Conservation (phyloP, 2,888 invertebrate genomes). For the Ceraclea dissimilis region DNA sequence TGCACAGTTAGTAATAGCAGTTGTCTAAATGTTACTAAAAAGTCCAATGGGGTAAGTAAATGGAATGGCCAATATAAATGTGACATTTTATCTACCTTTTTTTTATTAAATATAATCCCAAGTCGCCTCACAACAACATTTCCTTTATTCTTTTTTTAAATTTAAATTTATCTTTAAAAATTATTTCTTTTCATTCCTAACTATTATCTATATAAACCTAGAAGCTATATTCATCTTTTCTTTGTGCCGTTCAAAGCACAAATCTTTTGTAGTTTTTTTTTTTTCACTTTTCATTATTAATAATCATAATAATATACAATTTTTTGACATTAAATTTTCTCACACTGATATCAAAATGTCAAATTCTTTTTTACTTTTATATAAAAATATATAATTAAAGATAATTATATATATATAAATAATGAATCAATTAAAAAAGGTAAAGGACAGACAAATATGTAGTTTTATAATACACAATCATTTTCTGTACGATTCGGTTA, state of each 20-base stretch:
- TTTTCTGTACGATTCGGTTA: not conserved
- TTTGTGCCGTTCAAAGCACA: constrained; percentile 4
- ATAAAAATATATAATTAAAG: not conserved
- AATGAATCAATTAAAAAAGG: not conserved
- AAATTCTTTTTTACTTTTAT: not conserved
- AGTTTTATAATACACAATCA: too few species aligned
- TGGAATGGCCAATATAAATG: constrained; percentile 26
- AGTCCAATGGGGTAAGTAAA: too few species aligned
- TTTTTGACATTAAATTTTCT: not conserved
- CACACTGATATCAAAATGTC: not conserved
- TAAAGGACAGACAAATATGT: not conserved
- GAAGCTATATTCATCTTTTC: constrained; percentile 6
- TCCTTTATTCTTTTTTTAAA: not conserved
- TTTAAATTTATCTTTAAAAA: constrained; percentile 24
- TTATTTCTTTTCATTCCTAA: constrained; percentile 30
- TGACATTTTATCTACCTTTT: constrained; percentile 2
- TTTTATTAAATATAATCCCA: constrained; percentile 31
- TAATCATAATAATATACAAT: too few species aligned
- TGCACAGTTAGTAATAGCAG: too few species aligned
- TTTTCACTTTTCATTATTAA: too few species aligned
- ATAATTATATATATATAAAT: not conserved
- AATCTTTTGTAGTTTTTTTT: not conserved
- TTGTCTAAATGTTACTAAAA: too few species aligned
- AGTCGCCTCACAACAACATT: constrained; percentile 8
- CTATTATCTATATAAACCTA: constrained; percentile 23